Conservation (phyloP, 1,140 invertebrate species). For the Solenopsis invicta region DNA sequence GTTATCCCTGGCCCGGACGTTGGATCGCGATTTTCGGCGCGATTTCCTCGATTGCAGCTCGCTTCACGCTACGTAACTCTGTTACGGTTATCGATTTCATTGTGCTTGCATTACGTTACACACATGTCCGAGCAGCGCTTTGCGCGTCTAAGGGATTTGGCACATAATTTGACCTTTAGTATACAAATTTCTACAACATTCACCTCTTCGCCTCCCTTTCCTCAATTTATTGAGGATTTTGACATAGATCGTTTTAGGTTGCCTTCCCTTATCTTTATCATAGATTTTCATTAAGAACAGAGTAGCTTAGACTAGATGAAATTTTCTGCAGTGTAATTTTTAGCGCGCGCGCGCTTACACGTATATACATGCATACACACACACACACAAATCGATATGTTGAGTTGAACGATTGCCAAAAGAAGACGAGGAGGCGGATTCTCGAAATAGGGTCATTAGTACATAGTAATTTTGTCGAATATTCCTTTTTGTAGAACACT, state of each 20-base stretch:
- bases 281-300: constrained; percentile 12
- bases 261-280: background rate
- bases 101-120: background rate
- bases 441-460: constrained; percentile 56
- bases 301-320: constrained; percentile 8
- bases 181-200: background rate
- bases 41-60: background rate
- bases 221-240: background rate
- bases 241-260: background rate
- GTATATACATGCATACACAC: background rate
- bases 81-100: constrained; percentile 23
- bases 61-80: background rate
- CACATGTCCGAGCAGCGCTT: background rate
- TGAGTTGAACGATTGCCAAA: constrained; percentile 11
- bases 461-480: constrained; percentile 40
- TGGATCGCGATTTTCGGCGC: constrained; percentile 38
- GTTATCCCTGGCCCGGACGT: background rate
- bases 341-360: background rate
- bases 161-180: background rate
- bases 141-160: background rate
- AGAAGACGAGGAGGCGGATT: constrained; percentile 2
- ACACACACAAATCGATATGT: background rate
- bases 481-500: constrained; percentile 48
- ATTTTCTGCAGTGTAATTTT: constrained; percentile 37
- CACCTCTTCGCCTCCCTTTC: background rate